Evolutionary conservation across 1,140 invertebrate species (phyloP).

Genomic region (Myzus persicae): DNA sequence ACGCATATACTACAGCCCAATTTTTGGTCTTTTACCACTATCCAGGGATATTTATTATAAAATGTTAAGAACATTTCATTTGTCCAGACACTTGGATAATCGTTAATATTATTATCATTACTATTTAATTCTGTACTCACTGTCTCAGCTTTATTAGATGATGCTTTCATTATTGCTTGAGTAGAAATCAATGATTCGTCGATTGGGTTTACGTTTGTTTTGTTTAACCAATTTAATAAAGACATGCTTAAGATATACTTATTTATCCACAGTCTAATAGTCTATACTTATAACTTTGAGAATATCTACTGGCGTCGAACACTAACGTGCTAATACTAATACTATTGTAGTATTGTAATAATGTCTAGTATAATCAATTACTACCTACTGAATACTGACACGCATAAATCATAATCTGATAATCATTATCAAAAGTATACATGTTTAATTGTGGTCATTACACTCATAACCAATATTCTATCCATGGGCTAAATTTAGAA

Average conservation of each 20-base stretch:
- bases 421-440: not conserved
- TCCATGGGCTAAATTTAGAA: not conserved
- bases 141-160: too few relatives aligned
- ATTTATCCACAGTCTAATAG: not conserved
- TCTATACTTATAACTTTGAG: not conserved
- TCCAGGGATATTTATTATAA: not conserved
- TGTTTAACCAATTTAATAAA: slow-evolving; percentile 36
- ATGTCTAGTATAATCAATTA: not conserved
- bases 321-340: not conserved
- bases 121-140: not conserved
- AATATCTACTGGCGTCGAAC: not conserved
- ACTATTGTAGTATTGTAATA: not conserved
- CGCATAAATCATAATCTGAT: not conserved
- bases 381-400: not conserved
- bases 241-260: not conserved
- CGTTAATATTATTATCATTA: not conserved
- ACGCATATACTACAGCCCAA: not conserved
- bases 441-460: not conserved
- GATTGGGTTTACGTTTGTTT: not conserved
- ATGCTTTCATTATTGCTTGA: too few relatives aligned
- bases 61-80: slow-evolving; percentile 17
- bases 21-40: slow-evolving; percentile 10
- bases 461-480: not conserved
- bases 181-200: too few relatives aligned
- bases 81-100: slow-evolving; percentile 14